Evolutionary conservation across 2,888 invertebrate genomes (phyloP).

Genomic region (Drosophila quasianomalipes): DNA sequence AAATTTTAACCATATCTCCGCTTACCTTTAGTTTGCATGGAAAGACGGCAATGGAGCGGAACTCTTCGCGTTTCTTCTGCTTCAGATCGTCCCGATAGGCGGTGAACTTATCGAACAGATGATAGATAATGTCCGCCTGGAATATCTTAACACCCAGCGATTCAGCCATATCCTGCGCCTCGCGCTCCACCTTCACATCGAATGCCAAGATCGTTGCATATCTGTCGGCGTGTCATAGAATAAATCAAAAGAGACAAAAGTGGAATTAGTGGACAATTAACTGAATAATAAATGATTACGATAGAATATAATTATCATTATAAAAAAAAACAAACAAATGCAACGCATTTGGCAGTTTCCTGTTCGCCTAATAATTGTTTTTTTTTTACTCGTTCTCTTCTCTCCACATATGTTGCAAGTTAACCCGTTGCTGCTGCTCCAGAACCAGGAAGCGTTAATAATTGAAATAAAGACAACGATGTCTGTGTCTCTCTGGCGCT

Average conservation of each 20-base stretch:
- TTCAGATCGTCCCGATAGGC: constrained; percentile 96
- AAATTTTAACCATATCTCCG: constrained; percentile 1
- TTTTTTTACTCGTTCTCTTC: neutral
- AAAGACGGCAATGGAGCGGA: constrained; percentile 98
- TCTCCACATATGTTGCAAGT: constrained; percentile 36
- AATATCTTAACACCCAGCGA: constrained; percentile 97
- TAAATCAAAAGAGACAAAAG: constrained; percentile 12
- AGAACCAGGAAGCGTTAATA: constrained; percentile 73
- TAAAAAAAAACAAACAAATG: constrained; percentile 14
- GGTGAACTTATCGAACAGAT: constrained; percentile 98
- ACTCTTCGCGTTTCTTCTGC: constrained; percentile 96
- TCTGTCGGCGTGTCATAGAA: constrained; percentile 86
- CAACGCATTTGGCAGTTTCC: constrained; percentile 21
- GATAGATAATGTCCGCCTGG: constrained; percentile 99
- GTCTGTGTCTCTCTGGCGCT: constrained; percentile 7
- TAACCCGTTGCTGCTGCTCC: constrained; percentile 1
- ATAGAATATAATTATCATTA: constrained; percentile 25
- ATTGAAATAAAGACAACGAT: constrained; percentile 61
- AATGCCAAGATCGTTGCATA: constrained; percentile 99
- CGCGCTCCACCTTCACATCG: constrained; percentile 98
- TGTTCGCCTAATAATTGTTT: constrained; percentile 57
- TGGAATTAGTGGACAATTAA: constrained; percentile 60
- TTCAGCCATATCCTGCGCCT: constrained; percentile 99
- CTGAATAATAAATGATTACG: constrained; percentile 52
- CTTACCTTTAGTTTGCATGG: constrained; percentile 96